These are phyloP conservation scores for Panthera uncia DNA, from an alignment of 2,113 vertebrate species.

Conservation along the genomic window DNA sequence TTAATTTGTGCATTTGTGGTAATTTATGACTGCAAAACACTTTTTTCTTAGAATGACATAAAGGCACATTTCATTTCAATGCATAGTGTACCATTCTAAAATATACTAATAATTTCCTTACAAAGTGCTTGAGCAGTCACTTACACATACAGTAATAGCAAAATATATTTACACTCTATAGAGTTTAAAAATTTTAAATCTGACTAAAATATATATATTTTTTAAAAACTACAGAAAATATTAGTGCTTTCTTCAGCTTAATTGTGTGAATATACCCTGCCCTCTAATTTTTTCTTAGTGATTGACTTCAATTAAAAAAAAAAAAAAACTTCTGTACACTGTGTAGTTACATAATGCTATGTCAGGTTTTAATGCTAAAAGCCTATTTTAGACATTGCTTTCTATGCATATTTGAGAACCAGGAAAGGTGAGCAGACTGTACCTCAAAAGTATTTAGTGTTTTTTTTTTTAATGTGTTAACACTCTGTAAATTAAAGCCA, in stretches of 20 bases:
- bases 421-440: slow-evolving; percentile 83
- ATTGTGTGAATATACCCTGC: slow-evolving; percentile 91
- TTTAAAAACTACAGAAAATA: slow-evolving; percentile 92
- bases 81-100: slow-evolving; percentile 95
- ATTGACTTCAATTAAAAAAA: slow-evolving; percentile 87
- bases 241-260: slow-evolving; percentile 96
- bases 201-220: slow-evolving; percentile 88
- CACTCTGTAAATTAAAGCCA: slow-evolving; percentile 79
- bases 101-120: slow-evolving; percentile 88
- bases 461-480: slow-evolving; percentile 72
- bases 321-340: slow-evolving; percentile 84
- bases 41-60: slow-evolving; percentile 86
- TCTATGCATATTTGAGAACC: slow-evolving; percentile 78
- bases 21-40: slow-evolving; percentile 91
- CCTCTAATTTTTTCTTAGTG: slow-evolving; percentile 86
- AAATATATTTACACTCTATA: slow-evolving; percentile 95
- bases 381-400: slow-evolving; percentile 77
- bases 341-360: slow-evolving; percentile 85
- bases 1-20: slow-evolving; percentile 95
- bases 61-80: slow-evolving; percentile 91
- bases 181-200: slow-evolving; percentile 91
- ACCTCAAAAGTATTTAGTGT: slow-evolving; percentile 86
- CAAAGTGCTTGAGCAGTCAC: slow-evolving; percentile 94
- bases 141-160: slow-evolving; percentile 90
- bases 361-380: slow-evolving; percentile 83